Percentiles rank a stretch among this genome's conserved stretches.
phyloP scores from a whole-genome alignment of 2,113 vertebrate species.

The Scortum barcoo region DNA sequence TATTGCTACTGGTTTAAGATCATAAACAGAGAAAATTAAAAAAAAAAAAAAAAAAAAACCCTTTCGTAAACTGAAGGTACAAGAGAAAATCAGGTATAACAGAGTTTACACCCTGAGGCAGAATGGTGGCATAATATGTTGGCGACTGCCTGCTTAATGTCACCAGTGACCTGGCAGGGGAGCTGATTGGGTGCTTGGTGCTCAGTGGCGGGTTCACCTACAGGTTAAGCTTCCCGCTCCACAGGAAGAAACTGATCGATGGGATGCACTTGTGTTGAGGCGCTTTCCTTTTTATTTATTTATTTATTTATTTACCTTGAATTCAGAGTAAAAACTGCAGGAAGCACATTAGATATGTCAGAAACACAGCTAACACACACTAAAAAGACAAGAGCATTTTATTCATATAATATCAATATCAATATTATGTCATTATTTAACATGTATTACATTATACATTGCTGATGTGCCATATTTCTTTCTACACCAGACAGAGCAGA shows the following conservation, averaged over 20 bases:
- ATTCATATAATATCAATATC: too few relatives aligned
- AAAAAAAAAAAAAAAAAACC: too few relatives aligned
- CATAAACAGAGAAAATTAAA: too few relatives aligned
- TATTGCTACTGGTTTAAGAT: neutral
- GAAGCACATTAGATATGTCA: neutral
- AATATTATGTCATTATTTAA: too few relatives aligned
- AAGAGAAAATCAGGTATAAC: neutral
- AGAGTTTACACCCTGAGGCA: neutral
- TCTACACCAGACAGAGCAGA: neutral
- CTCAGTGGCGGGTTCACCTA: conserved; percentile 43
- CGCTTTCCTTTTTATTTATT: conserved; percentile 7
- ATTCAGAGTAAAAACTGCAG: neutral
- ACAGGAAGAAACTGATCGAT: conserved; percentile 55
- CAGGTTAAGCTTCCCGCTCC: conserved; percentile 61
- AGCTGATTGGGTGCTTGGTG: conserved; percentile 38
- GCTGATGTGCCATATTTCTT: neutral
- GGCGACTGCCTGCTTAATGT: conserved; percentile 40
- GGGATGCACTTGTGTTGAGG: conserved; percentile 52
- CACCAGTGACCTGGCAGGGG: conserved; percentile 15
- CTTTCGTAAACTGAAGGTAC: neutral
- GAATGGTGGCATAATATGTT: neutral
- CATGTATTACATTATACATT: too few relatives aligned
- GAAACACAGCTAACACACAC: neutral
- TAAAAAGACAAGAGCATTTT: neutral
- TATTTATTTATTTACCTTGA: conserved; percentile 63